phyloP scores from a whole-genome alignment of 2,888 invertebrate genomes.

The Helleia helle region DNA sequence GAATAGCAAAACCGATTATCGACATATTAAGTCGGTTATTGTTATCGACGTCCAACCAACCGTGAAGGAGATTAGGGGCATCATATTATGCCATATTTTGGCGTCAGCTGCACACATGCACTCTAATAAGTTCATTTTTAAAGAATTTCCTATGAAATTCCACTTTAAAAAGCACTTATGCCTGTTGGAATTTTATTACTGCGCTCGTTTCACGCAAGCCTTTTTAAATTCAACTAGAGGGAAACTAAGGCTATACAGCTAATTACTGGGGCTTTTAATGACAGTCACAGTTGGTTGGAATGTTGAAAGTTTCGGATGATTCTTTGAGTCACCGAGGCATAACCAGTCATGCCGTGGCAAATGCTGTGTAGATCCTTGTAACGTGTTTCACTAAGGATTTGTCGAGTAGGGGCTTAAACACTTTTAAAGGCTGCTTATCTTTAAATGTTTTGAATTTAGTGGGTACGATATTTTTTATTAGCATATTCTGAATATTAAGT shows the following conservation, averaged over 20 bases:
- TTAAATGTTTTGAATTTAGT: too few species aligned
- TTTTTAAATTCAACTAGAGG: constrained; percentile 30
- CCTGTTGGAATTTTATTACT: constrained; percentile 20
- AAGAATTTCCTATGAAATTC: constrained; percentile 37
- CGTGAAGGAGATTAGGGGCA: constrained; percentile 71
- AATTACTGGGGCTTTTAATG: constrained; percentile 54
- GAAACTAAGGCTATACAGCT: constrained; percentile 34
- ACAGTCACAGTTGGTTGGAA: constrained; percentile 36
- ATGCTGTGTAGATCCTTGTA: not conserved
- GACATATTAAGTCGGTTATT: constrained; percentile 71
- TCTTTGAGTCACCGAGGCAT: constrained; percentile 41
- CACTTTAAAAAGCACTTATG: constrained; percentile 22
- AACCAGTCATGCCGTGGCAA: constrained; percentile 26
- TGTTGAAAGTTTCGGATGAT: constrained; percentile 55
- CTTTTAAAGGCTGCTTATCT: too few species aligned
- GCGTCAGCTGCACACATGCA: constrained; percentile 68
- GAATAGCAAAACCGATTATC: constrained; percentile 72
- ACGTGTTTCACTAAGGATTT: not conserved
- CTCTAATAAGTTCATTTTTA: constrained; percentile 34
- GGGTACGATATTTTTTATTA: too few species aligned
- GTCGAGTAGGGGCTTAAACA: too few species aligned
- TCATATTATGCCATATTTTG: constrained; percentile 67
- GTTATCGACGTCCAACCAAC: constrained; percentile 63
- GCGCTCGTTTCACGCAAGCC: constrained; percentile 20
- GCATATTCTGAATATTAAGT: too few species aligned